phyloP scores from a whole-genome alignment of 2,113 vertebrate genomes.

The Vimba vimba region DNA sequence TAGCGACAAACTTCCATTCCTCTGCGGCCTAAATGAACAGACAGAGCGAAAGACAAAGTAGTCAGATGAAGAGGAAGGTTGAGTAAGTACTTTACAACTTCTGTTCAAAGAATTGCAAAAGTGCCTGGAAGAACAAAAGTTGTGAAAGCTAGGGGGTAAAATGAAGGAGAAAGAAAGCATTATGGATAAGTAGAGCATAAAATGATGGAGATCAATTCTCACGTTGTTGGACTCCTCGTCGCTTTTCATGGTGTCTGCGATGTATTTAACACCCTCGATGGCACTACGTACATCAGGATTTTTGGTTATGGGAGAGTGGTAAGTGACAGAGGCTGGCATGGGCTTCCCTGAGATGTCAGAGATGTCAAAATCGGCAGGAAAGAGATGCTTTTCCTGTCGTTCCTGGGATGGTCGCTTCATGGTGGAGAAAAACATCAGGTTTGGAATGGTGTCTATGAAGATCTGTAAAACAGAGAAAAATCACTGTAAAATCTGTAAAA shows the following conservation, averaged over 20 bases:
- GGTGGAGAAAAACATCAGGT: conserved; percentile 98
- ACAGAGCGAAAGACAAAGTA: not conserved
- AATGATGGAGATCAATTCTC: conserved; percentile 61
- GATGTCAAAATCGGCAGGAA: conserved; percentile 91
- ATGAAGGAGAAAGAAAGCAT: not conserved
- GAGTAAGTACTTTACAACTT: not conserved
- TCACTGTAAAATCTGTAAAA: too few relatives aligned
- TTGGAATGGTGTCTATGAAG: conserved; percentile 97
- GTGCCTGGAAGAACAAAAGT: not conserved
- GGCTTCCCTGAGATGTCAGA: conserved; percentile 97
- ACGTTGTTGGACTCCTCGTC: conserved; percentile 96
- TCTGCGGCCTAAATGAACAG: conserved; percentile 82
- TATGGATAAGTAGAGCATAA: too few relatives aligned
- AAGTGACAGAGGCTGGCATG: conserved; percentile 81
- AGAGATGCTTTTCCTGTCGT: conserved; percentile 82
- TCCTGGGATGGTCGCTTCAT: conserved; percentile 96
- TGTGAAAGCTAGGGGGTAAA: too few relatives aligned
- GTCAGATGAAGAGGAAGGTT: not conserved
- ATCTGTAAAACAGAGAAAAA: conserved; percentile 76
- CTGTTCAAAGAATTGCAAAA: not conserved
- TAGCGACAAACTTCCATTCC: conserved; percentile 99
- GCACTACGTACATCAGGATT: conserved; percentile 95
- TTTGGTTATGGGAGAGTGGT: conserved; percentile 88
- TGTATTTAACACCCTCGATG: conserved; percentile 96
- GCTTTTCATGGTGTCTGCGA: conserved; percentile 95